A percentile compares a stretch with the other conserved stretches of the same genome.
Evolutionary conservation across 1,140 invertebrate species (phyloP).

Genomic region (Drosophila nigromelanica): DNA sequence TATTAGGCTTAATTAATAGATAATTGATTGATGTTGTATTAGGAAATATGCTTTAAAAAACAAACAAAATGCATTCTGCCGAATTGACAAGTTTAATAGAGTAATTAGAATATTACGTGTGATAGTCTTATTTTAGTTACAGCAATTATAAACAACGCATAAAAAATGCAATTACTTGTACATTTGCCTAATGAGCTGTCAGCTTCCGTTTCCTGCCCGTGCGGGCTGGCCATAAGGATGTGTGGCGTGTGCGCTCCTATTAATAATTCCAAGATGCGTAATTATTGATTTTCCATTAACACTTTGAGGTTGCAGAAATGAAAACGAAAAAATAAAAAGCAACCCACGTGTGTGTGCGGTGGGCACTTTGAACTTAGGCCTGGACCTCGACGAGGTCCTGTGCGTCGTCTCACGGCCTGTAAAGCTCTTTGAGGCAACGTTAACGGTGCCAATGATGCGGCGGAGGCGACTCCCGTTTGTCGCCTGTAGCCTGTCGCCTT

Average conservation of each 20-base stretch:
- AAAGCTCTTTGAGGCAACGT: constrained; percentile 62
- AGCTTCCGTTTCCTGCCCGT: neutral
- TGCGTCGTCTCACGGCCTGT: constrained; percentile 55
- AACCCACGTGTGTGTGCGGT: constrained; percentile 58
- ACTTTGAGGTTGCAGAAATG: constrained; percentile 62
- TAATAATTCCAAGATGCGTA: constrained; percentile 82
- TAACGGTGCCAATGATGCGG: constrained; percentile 12
- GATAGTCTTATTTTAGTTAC: neutral
- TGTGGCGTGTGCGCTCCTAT: constrained; percentile 49
- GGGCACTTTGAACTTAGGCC: constrained; percentile 74
- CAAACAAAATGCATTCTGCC: neutral
- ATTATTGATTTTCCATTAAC: constrained; percentile 83
- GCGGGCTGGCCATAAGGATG: constrained; percentile 1
- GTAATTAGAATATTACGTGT: neutral
- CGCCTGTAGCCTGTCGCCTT: constrained; percentile 47
- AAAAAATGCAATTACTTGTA: constrained; percentile 9
- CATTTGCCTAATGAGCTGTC: constrained; percentile 16
- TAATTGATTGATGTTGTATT: neutral
- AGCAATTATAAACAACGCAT: constrained; percentile 2
- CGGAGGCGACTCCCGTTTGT: constrained; percentile 20
- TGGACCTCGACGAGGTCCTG: constrained; percentile 52
- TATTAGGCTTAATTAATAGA: neutral
- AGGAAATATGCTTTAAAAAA: neutral
- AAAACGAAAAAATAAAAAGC: constrained; percentile 34
- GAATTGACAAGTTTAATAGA: neutral